phyloP scores from a whole-genome alignment of 2,113 vertebrate genomes.

The Himantopus leucocephalus region DNA sequence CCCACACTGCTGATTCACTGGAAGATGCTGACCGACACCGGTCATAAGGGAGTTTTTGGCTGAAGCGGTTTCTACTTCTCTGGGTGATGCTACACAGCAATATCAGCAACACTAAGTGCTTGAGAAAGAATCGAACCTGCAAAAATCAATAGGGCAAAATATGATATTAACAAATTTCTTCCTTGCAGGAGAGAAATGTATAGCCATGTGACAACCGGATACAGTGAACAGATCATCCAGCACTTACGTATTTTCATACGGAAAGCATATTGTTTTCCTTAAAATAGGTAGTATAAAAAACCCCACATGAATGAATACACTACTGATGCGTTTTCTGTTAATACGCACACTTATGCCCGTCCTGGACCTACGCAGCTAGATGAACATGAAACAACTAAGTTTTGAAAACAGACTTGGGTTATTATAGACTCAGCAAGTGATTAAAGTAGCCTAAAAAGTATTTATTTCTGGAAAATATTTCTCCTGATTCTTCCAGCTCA shows the following conservation, averaged over 20 bases:
- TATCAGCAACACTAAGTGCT: not conserved
- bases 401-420: not conserved
- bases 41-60: not conserved
- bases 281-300: not conserved
- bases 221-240: not conserved
- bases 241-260: not conserved
- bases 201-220: not conserved
- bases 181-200: not conserved
- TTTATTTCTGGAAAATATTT: not conserved
- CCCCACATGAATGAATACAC: not conserved
- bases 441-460: not conserved
- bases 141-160: constrained; percentile 17
- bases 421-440: not conserved
- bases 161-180: not conserved
- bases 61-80: not conserved
- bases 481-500: not conserved
- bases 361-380: not conserved
- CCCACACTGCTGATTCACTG: constrained; percentile 22
- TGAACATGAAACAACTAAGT: not conserved
- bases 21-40: not conserved
- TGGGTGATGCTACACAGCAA: not conserved
- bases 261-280: not conserved
- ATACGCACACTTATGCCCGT: not conserved
- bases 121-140: not conserved
- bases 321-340: not conserved